Evolutionary conservation across 2,888 invertebrate species (phyloP).

Genomic region (Dicroscelio sp.): DNA sequence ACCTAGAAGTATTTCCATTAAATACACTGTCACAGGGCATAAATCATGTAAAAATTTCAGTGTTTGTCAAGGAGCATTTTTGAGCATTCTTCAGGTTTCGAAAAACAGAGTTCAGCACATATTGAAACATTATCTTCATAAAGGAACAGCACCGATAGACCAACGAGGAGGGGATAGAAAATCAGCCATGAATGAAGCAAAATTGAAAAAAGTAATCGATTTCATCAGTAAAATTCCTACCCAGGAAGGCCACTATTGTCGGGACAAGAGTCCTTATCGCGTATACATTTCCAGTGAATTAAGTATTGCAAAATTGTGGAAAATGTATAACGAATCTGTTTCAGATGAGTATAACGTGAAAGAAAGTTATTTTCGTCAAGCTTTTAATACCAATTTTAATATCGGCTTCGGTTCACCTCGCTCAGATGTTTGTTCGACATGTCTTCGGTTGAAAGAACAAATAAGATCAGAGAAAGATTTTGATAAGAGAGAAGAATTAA

Average conservation of each 20-base stretch:
- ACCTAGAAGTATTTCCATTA: background rate
- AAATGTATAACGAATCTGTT: conserved; percentile 23
- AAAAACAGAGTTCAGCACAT: conserved; percentile 15
- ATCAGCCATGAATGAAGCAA: background rate
- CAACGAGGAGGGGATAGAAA: conserved; percentile 25
- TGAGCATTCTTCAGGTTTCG: background rate
- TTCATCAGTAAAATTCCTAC: conserved; percentile 7
- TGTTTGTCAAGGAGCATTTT: conserved; percentile 30
- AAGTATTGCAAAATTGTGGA: conserved; percentile 20
- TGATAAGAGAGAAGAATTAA: background rate
- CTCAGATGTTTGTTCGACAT: conserved; percentile 44
- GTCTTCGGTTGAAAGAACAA: conserved; percentile 21
- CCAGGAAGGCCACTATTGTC: conserved; percentile 37
- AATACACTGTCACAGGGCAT: no score
- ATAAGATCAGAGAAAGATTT: no score
- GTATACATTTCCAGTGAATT: conserved; percentile 32
- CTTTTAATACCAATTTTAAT: conserved; percentile 44
- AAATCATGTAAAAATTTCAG: no score
- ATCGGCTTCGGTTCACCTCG: conserved; percentile 48
- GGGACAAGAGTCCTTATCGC: conserved; percentile 2
- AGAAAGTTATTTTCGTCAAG: conserved; percentile 29
- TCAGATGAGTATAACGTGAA: conserved; percentile 6
- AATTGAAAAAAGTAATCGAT: background rate
- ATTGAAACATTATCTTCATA: background rate
- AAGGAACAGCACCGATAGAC: background rate